Evolutionary conservation across 2,113 vertebrate species (phyloP).

Genomic region (Mobula hypostoma): DNA sequence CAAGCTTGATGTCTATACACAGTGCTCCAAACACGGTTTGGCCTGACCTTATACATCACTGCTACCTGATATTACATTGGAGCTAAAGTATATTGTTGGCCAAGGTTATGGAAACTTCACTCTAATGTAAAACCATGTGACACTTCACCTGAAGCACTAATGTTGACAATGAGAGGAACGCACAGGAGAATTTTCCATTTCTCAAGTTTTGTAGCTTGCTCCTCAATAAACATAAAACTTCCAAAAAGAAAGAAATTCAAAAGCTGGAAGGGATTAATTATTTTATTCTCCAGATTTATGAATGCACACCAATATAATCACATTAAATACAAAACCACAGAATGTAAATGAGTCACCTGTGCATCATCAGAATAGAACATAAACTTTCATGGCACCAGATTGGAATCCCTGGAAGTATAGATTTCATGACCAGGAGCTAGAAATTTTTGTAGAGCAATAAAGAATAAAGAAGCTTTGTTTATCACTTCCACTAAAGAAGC

Average conservation of each 20-base stretch:
- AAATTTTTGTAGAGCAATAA: constrained; percentile 25
- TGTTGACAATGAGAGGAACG: neutral
- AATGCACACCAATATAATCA: neutral
- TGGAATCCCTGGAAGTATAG: constrained; percentile 35
- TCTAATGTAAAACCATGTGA: neutral
- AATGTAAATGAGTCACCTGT: constrained; percentile 23
- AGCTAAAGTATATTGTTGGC: neutral
- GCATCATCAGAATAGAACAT: neutral
- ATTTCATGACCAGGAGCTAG: constrained; percentile 36
- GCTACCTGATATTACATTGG: neutral
- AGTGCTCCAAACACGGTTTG: neutral
- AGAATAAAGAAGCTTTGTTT: constrained; percentile 37
- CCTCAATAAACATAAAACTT: neutral
- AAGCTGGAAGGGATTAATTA: constrained; percentile 1
- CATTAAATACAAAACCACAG: constrained; percentile 7
- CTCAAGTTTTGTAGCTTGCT: neutral
- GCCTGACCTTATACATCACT: neutral
- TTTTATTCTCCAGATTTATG: neutral
- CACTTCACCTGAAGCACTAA: neutral
- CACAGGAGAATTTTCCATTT: neutral
- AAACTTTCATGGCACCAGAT: neutral
- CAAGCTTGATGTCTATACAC: neutral
- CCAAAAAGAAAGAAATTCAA: neutral
- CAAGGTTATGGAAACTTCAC: neutral
- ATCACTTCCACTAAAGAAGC: constrained; percentile 22